Conservation (phyloP, 2,888 invertebrate species). For the Orthonychiurus folsomi region DNA sequence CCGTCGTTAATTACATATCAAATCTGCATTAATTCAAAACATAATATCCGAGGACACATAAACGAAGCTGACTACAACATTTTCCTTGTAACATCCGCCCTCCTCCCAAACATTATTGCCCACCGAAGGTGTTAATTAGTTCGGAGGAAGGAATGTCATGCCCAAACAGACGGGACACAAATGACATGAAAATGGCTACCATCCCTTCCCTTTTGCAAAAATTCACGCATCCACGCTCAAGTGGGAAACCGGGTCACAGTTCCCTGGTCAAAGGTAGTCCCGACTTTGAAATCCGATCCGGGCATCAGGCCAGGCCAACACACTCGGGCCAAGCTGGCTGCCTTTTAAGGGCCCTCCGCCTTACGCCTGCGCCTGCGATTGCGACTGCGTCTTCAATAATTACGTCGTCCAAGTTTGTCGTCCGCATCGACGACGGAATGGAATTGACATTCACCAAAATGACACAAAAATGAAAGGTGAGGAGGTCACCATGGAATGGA, state of each 20-base stretch:
- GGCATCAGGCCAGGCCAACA: neutral
- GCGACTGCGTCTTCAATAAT: constrained; percentile 1
- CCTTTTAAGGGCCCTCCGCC: neutral
- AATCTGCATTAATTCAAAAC: too few species aligned
- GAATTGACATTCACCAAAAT: neutral
- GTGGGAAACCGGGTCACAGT: constrained; percentile 13
- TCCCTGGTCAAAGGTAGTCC: constrained; percentile 7
- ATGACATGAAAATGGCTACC: too few species aligned
- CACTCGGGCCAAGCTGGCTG: neutral
- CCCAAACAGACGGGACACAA: too few species aligned
- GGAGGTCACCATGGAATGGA: neutral
- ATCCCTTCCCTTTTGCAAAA: too few species aligned
- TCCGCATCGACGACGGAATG: neutral
- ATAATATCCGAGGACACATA: too few species aligned
- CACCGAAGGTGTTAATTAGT: too few species aligned
- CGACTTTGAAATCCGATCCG: constrained; percentile 10
- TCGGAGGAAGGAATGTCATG: too few species aligned
- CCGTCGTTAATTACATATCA: too few species aligned
- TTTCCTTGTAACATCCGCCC: too few species aligned
- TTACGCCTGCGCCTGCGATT: neutral
- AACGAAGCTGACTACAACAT: too few species aligned
- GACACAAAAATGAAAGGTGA: constrained; percentile 1
- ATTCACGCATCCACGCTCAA: constrained; percentile 9
- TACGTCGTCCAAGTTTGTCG: neutral
- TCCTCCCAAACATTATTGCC: too few species aligned